phyloP scores from a whole-genome alignment of 2,888 invertebrate genomes.

The Cyclophora punctaria region DNA sequence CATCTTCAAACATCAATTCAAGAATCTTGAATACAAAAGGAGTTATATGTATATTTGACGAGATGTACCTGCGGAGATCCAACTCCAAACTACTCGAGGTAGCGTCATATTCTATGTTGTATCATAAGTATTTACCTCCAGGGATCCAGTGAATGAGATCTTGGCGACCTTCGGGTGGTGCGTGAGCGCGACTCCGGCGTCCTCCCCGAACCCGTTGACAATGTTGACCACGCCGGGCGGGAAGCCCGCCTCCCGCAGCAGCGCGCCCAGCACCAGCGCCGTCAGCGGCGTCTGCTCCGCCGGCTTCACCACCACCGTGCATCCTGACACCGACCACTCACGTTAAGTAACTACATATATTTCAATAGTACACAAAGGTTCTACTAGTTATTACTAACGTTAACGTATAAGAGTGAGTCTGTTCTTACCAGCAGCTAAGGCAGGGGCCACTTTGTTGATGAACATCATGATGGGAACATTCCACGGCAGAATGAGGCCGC shows the following conservation, averaged over 20 bases:
- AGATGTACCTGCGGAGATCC: no score
- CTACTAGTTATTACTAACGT: no score
- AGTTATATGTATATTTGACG: no score
- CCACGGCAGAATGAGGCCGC: slow-evolving; percentile 92
- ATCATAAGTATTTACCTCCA: slow-evolving; percentile 42
- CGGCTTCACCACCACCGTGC: slow-evolving; percentile 90
- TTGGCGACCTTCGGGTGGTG: slow-evolving; percentile 85
- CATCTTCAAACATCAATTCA: no score
- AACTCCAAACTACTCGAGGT: no score
- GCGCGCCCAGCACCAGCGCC: slow-evolving; percentile 86
- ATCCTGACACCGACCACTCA: slow-evolving; percentile 59
- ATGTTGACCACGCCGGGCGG: slow-evolving; percentile 93
- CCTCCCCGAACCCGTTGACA: slow-evolving; percentile 87
- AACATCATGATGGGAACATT: slow-evolving; percentile 91
- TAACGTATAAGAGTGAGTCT: slow-evolving; percentile 51
- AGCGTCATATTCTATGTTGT: no score
- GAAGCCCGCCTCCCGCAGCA: slow-evolving; percentile 89
- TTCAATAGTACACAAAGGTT: no score
- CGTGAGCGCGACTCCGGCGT: slow-evolving; percentile 84
- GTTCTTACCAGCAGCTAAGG: slow-evolving; percentile 73
- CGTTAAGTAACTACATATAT: no score
- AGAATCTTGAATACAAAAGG: no score
- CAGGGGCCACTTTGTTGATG: slow-evolving; percentile 83
- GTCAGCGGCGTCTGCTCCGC: slow-evolving; percentile 96
- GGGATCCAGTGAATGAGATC: slow-evolving; percentile 82